Conservation (phyloP, 2,113 vertebrate genomes). For the Leucosticte australis region DNA sequence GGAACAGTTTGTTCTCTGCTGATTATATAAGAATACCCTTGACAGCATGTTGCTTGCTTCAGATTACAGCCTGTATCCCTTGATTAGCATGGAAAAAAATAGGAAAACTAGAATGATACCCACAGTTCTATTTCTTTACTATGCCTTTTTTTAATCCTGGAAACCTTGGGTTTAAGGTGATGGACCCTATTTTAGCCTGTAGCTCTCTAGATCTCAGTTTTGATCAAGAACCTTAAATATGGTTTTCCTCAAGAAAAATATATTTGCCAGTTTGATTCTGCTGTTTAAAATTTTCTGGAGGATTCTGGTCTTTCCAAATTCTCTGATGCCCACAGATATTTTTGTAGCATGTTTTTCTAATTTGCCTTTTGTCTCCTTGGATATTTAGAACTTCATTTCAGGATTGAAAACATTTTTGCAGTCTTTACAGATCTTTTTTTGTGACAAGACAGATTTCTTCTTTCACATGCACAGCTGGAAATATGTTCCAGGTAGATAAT, state of each 20-base stretch:
- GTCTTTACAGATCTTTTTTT: background rate
- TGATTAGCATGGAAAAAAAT: background rate
- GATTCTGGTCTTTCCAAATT: background rate
- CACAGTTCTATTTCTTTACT: background rate
- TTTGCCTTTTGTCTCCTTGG: background rate
- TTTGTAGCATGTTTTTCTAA: background rate
- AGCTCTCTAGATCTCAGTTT: background rate
- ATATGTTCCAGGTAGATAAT: background rate
- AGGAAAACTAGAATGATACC: background rate
- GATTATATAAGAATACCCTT: conserved; percentile 30
- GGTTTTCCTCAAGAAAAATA: background rate
- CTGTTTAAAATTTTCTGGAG: background rate
- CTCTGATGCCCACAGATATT: background rate
- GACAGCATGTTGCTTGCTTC: background rate
- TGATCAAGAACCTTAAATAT: background rate
- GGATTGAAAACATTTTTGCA: background rate
- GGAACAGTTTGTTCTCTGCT: conserved; percentile 28
- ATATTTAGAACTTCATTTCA: background rate
- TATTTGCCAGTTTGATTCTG: background rate
- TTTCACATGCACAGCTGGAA: background rate
- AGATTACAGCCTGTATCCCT: background rate
- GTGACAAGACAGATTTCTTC: background rate
- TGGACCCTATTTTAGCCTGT: background rate
- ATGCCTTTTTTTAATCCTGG: background rate
- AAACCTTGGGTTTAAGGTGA: background rate